Percentiles rank a stretch among this genome's conserved stretches.
Evolutionary conservation across 2,113 vertebrate genomes (phyloP).

Genomic region (Myanophis thanlyinensis): DNA sequence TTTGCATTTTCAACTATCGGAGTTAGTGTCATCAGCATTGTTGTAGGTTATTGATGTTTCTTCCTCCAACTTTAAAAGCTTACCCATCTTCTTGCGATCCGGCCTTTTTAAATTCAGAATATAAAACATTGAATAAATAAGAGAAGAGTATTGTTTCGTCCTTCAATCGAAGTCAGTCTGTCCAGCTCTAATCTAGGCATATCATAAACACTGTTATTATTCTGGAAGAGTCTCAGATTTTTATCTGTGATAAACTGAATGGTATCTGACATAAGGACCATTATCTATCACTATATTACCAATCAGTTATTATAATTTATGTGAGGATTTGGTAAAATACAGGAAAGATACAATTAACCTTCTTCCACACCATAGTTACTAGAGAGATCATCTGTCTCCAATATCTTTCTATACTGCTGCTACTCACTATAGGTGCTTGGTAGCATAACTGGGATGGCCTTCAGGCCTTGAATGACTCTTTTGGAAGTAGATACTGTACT

Average conservation of each 20-base stretch:
- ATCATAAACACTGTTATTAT: background rate
- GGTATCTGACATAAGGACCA: background rate
- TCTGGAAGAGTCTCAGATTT: background rate
- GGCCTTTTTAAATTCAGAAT: background rate
- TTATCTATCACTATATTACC: background rate
- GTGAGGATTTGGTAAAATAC: background rate
- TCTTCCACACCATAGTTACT: background rate
- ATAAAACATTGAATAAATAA: background rate
- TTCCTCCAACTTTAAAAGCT: background rate
- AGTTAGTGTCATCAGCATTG: background rate
- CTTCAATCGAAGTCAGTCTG: background rate
- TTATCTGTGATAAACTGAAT: background rate
- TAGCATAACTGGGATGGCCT: background rate
- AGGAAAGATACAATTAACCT: background rate
- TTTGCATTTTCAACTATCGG: background rate
- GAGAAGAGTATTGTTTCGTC: background rate
- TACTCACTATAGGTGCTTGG: background rate
- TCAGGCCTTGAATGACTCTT: background rate
- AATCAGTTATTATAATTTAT: background rate
- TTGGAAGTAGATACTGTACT: background rate
- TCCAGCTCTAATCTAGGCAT: background rate
- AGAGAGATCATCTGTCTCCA: background rate
- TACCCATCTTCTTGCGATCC: background rate
- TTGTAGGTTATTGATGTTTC: background rate
- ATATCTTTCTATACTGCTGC: background rate